Percentiles rank a stretch among this genome's conserved stretches.
phyloP scores from a whole-genome alignment of 1,140 invertebrate genomes.

The Probaryconus sp. region DNA sequence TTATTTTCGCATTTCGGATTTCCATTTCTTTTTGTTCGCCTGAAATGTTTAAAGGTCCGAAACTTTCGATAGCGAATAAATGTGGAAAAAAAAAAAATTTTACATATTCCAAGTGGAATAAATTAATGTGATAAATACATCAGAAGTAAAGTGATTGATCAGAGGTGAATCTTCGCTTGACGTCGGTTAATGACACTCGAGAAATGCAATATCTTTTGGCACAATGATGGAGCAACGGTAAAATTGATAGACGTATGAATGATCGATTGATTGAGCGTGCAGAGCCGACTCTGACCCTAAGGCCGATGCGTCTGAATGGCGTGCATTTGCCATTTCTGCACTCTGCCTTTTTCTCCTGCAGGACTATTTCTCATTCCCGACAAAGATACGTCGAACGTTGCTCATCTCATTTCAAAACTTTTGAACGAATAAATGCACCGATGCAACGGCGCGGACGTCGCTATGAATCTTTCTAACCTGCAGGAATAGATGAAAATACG shows the following conservation, averaged over 20 bases:
- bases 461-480: slow-evolving; percentile 38
- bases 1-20: not conserved
- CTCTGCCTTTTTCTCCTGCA: slow-evolving; percentile 9
- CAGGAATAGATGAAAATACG: slow-evolving; percentile 9
- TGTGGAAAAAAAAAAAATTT: no score
- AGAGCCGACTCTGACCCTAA: slow-evolving; percentile 12
- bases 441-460: not conserved
- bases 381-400: slow-evolving; percentile 18
- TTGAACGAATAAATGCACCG: slow-evolving; percentile 34
- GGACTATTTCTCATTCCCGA: slow-evolving; percentile 41
- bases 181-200: slow-evolving; percentile 47
- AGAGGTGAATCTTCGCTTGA: slow-evolving; percentile 40
- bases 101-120: not conserved
- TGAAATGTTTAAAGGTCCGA: no score
- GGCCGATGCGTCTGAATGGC: slow-evolving; percentile 12
- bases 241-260: slow-evolving; percentile 53
- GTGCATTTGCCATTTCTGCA: slow-evolving; percentile 40
- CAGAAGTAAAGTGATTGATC: slow-evolving; percentile 43
- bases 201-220: slow-evolving; percentile 46
- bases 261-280: slow-evolving; percentile 42
- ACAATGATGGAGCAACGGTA: slow-evolving; percentile 8
- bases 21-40: slow-evolving; percentile 13
- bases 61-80: no score
- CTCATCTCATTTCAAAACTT: slow-evolving; percentile 24
- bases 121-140: slow-evolving; percentile 42